Base-by-base conservation (phyloP, 2,888 invertebrate species). In the Leucania comma region DNA sequence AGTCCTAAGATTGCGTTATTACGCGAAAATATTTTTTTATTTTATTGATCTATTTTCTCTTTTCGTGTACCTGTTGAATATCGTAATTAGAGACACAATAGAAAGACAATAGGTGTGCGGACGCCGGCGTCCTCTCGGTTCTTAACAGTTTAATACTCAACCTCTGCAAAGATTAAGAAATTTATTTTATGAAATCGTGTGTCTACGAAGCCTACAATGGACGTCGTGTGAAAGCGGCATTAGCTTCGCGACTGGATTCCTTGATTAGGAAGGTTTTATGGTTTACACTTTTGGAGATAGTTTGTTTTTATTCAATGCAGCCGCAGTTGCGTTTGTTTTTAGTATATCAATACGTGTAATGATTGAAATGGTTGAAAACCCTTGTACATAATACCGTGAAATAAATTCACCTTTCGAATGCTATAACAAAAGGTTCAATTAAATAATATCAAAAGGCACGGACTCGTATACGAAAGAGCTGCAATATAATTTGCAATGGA, bases 261-360 rank as follows among this genome's bases (percentile, higher is more conserved):
- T 56, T 58, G 29, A n/a, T n/a, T 60, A 42, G 51, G 26, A 50
- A 69, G 48, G 22, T 60, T 70, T 72, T 5, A 62, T 53, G 42
- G 50, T 66, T 80, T 42, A 58, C 57, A 48, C 24, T 67, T 63
- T 69, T 64, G 26, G 17, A 67, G 29, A 64, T 35, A 68, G 42
- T 79, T 64, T 67, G 59, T 68, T 80, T 76, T 68, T 73, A 70
- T 66, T 66, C 26, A 66, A 68, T 59, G 22, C 46, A 46, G 32
- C 48, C 51, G 26, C 35, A 4, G 71, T 58, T 35, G 22, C 20
- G 62, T 72, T 61, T 63, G 24, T 38, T 57, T 63, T n/a, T 17
- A 29, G n/a, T 64, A 42, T 42, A 56, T n/a, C 22, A 12, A 59
- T 68, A 54, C 26, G 35, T 46, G 6, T 20, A 46, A 42, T 63